Evolutionary conservation across 2,113 vertebrate genomes (phyloP).

Genomic region (Erinaceus europaeus): DNA sequence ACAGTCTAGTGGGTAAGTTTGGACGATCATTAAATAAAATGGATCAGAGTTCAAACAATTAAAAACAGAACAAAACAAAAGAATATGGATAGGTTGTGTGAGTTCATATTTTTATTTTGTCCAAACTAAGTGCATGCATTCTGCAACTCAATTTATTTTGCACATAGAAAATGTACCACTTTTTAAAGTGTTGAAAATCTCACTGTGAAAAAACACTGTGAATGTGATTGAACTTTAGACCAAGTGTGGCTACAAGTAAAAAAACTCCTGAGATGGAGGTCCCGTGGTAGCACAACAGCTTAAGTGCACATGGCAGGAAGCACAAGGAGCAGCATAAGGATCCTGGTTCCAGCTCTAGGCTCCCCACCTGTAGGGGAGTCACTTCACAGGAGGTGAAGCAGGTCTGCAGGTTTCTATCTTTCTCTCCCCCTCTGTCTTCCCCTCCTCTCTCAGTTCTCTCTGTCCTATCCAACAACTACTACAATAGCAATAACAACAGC

Average conservation of each 20-base stretch:
- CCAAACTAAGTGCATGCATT: neutral
- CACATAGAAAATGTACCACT: constrained; percentile 10
- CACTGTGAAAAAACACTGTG: neutral
- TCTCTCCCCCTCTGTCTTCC: too few species aligned
- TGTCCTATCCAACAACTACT: too few species aligned
- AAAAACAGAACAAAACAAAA: constrained; percentile 1
- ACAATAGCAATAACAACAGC: too few species aligned
- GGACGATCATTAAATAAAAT: neutral
- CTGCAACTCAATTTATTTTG: constrained; percentile 37
- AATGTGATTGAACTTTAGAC: neutral
- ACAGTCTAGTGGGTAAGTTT: neutral
- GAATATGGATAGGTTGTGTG: neutral
- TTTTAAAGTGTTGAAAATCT: neutral
- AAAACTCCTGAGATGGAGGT: too few species aligned
- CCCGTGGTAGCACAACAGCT: too few species aligned
- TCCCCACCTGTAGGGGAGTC: too few species aligned
- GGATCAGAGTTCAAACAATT: neutral
- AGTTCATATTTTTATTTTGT: constrained; percentile 8
- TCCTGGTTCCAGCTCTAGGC: too few species aligned
- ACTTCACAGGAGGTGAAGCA: too few species aligned
- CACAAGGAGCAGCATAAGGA: too few species aligned
- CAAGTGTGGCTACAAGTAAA: neutral
- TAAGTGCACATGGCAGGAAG: too few species aligned
- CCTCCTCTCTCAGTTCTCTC: too few species aligned
- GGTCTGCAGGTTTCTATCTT: too few species aligned